Conservation (phyloP, 2,888 invertebrate genomes). For the Lycaena phlaeas region DNA sequence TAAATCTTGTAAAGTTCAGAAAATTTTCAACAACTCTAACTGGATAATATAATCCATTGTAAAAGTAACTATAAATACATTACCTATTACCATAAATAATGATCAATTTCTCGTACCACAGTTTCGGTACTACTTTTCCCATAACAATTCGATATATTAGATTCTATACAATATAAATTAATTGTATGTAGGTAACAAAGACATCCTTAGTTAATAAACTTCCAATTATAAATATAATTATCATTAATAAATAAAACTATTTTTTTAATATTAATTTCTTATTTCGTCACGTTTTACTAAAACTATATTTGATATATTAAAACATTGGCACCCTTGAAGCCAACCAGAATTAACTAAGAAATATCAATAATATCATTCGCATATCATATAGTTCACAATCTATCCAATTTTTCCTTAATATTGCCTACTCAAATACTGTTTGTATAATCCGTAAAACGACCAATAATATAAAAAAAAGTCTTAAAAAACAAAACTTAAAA, state of each 20-base stretch:
- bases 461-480: slow-evolving; percentile 1
- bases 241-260: background rate
- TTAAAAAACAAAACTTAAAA: background rate
- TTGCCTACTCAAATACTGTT: slow-evolving; percentile 16
- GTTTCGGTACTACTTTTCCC: background rate
- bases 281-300: background rate
- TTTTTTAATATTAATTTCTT: background rate
- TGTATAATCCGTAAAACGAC: slow-evolving; percentile 19
- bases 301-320: background rate
- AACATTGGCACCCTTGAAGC: slow-evolving; percentile 5
- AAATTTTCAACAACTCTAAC: slow-evolving; percentile 53
- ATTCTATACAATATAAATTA: slow-evolving; percentile 13
- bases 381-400: background rate
- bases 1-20: slow-evolving; percentile 68
- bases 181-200: slow-evolving; percentile 15
- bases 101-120: background rate
- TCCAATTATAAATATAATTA: background rate
- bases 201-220: background rate
- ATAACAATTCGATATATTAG: slow-evolving; percentile 12
- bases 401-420: background rate
- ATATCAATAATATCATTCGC: slow-evolving; percentile 5
- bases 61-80: slow-evolving; percentile 30
- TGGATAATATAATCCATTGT: slow-evolving; percentile 14
- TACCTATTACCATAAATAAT: background rate
- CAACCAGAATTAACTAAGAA: slow-evolving; percentile 3